These are phyloP conservation scores for Panulirus ornatus DNA, from an alignment of 1,140 invertebrate species.

Conservation along the genomic window DNA sequence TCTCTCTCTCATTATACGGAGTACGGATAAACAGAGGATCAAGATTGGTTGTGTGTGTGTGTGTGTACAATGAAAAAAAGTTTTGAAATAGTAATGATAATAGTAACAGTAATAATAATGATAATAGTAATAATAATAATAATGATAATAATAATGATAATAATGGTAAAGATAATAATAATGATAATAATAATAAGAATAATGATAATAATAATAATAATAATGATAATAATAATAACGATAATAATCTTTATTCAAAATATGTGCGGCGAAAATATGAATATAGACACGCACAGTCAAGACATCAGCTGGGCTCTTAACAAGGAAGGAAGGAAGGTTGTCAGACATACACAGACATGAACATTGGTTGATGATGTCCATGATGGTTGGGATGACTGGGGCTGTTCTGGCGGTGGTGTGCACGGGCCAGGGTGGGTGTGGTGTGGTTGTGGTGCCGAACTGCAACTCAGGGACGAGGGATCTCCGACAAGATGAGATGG, in stretches of 20 bases:
- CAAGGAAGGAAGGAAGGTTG: too few species aligned
- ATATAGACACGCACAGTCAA: too few species aligned
- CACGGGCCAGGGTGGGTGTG: too few species aligned
- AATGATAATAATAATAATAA: background rate
- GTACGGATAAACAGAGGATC: background rate
- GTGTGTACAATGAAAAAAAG: background rate
- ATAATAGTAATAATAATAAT: background rate
- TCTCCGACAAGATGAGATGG: too few species aligned
- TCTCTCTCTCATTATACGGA: background rate
- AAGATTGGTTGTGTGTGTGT: too few species aligned
- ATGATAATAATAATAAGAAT: background rate
- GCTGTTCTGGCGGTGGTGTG: too few species aligned
- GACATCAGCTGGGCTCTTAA: too few species aligned
- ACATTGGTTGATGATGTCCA: too few species aligned
- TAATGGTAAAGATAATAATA: constrained; percentile 15
- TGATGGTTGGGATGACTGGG: too few species aligned
- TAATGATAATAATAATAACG: background rate
- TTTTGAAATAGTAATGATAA: background rate
- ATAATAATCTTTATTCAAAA: background rate
- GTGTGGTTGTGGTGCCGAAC: too few species aligned
- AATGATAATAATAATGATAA: constrained; percentile 18
- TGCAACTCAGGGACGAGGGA: too few species aligned
- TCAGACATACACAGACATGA: too few species aligned
- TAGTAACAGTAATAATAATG: constrained; percentile 15
- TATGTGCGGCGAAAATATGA: background rate